Evolutionary conservation across 2,797 vertebrate genomes (phyloP).

Genomic region (Esox masquinongy): DNA sequence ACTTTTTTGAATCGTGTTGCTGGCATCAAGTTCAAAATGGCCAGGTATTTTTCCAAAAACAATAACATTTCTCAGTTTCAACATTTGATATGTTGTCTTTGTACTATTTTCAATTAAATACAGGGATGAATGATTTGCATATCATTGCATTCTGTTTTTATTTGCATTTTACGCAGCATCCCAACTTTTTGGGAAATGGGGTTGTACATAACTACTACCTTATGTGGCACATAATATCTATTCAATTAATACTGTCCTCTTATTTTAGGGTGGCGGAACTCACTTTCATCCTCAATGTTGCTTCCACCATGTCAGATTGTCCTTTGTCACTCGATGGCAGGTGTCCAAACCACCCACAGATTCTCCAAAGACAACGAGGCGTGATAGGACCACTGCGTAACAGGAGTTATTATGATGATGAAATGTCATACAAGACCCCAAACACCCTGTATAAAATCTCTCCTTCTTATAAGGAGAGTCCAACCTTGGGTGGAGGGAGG

Average conservation of each 20-base stretch:
- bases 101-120: too few relatives aligned
- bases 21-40: too few relatives aligned
- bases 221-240: neutral
- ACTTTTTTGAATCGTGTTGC: too few relatives aligned
- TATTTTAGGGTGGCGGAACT: neutral
- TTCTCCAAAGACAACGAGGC: constrained; percentile 56
- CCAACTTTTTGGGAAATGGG: too few relatives aligned
- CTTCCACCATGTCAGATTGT: constrained; percentile 23
- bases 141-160: too few relatives aligned
- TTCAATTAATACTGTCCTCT: neutral
- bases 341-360: constrained; percentile 60
- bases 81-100: too few relatives aligned
- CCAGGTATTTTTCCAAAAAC: too few relatives aligned
- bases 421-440: constrained; percentile 72
- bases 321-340: constrained; percentile 45
- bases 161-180: too few relatives aligned
- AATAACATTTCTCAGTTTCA: too few relatives aligned
- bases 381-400: constrained; percentile 66
- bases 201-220: too few relatives aligned
- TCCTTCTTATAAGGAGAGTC: constrained; percentile 79
- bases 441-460: constrained; percentile 73
- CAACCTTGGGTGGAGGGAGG: constrained; percentile 68
- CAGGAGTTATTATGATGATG: constrained; percentile 74
- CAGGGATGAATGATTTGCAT: too few relatives aligned
- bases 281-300: neutral